Conservation (phyloP, 64 coral and sea anemone genomes). For the Pocillopora verrucosa region DNA sequence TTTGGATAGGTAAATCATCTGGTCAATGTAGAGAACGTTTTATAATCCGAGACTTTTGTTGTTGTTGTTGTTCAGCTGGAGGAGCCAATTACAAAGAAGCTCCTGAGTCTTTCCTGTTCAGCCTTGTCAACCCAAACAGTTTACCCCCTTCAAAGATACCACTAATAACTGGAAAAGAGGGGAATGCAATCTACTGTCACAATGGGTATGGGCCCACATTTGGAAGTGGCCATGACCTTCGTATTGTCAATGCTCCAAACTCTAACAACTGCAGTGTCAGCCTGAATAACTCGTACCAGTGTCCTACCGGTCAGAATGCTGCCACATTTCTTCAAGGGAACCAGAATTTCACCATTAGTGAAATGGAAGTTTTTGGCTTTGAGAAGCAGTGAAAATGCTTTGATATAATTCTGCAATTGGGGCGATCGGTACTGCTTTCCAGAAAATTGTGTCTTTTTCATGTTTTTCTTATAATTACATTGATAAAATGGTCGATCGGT, state of each 20-base stretch:
- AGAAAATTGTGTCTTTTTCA: no score
- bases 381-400: background rate
- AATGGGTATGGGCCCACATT: conserved; percentile 16
- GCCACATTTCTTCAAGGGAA: conserved; percentile 11
- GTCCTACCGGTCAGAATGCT: conserved; percentile 4
- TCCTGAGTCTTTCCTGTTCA: conserved; percentile 28
- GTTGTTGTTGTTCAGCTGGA: no score
- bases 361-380: conserved; percentile 28
- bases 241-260: conserved; percentile 7
- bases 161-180: conserved; percentile 8
- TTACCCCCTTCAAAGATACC: background rate
- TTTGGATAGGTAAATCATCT: no score
- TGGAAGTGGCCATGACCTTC: conserved; percentile 21
- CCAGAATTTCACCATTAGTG: background rate
- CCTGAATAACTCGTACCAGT: conserved; percentile 29
- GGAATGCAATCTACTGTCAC: conserved; percentile 12
- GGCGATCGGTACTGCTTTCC: no score
- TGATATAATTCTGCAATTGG: no score
- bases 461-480: no score
- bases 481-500: no score
- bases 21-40: background rate
- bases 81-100: background rate
- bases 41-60: no score
- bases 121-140: conserved; percentile 12
- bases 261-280: background rate